Conservation (phyloP, 2,113 vertebrate species). For the Eidolon helvum region DNA sequence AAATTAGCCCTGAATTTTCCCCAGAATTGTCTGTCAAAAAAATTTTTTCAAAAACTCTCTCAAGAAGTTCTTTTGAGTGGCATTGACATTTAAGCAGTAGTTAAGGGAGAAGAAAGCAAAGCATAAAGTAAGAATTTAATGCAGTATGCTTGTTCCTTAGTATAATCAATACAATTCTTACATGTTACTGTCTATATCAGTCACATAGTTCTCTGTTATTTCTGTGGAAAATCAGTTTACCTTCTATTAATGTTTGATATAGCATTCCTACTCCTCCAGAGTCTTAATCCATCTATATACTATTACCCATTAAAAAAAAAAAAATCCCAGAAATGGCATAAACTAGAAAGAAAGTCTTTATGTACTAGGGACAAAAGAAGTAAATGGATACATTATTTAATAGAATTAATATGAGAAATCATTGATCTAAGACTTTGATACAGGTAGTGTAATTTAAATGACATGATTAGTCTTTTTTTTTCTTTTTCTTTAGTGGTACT, state of each 20-base stretch:
- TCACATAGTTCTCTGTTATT: background rate
- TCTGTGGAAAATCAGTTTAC: background rate
- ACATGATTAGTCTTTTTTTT: background rate
- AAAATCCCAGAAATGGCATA: background rate
- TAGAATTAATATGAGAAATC: background rate
- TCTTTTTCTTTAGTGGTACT: background rate
- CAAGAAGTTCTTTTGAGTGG: background rate
- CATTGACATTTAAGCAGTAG: background rate
- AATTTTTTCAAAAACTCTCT: background rate
- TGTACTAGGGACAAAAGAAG: background rate
- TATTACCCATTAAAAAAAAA: background rate
- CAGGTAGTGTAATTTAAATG: background rate
- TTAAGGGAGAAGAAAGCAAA: background rate
- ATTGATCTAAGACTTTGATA: background rate
- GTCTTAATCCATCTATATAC: background rate
- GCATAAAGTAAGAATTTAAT: background rate
- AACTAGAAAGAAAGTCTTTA: background rate
- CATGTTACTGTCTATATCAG: background rate
- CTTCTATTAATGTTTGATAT: background rate
- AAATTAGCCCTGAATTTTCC: background rate
- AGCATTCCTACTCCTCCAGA: background rate
- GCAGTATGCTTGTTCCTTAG: background rate
- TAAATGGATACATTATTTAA: background rate
- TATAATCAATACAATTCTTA: background rate
- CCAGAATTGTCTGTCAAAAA: background rate